Base-by-base conservation (phyloP, 2,888 invertebrate species). In the Tetranychus piercei region DNA sequence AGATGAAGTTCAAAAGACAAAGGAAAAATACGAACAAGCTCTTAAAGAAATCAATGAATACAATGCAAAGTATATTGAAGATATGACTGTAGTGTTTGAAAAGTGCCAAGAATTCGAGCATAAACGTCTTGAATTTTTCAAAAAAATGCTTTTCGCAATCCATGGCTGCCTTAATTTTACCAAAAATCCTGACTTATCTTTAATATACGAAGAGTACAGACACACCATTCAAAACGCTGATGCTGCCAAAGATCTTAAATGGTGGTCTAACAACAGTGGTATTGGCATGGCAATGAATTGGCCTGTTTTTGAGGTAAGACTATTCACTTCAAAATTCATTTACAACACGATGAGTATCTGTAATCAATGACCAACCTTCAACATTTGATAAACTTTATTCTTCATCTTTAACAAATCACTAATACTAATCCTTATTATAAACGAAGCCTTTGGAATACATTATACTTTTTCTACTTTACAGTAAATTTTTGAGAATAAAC, bases 281-380 rank as follows among this genome's bases (percentile, higher is more conserved):
- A 90, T 94, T 78, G 96, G 95, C 83, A 97, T 97, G 94, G 90
- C 93, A 76, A 97, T 97, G 94, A 93, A 92, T 82, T 99, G 97
- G 97, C 99, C 99, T 9, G 88, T 90, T 81, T 99, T 97, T 86
- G 96, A 99, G 90, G 55, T 55, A 55, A 55, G 55, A 3, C 9
- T 15, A 15, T 15, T 9, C 9, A 55, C 55, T 55, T 34, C 4
- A 34, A 3, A 34, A 34, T 5, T 34, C 5, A 34, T 34, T 34
- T 34, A 34, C 34, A 34, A 34, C 34, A 4, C 34, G 34, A 34
- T 34, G 34, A 3, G 34, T 34, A 34, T 34, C 34, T 34, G 34
- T 34, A 34, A 34, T 34, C 34, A 34, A 34, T 34, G 34, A 23
- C 3, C 23, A 23, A 34, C 55, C 9, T 55, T 55, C 6, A 55